Conservation (phyloP, 1,140 invertebrate species). For the Rhyzopertha dominica region DNA sequence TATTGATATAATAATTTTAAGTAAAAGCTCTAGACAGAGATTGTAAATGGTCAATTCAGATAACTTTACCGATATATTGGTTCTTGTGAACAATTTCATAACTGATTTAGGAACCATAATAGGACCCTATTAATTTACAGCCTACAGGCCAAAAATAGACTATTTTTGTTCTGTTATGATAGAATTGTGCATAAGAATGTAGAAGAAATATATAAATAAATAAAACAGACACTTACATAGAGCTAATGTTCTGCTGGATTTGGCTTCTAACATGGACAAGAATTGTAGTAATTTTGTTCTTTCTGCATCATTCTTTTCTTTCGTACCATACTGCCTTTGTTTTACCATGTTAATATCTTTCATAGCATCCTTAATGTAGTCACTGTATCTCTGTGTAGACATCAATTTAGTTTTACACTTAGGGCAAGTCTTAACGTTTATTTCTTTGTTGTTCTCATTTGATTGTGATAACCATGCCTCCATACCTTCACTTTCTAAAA, state of each 20-base stretch:
- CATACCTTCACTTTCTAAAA: constrained; percentile 54
- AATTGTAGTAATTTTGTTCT: constrained; percentile 1
- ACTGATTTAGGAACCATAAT: too few species aligned
- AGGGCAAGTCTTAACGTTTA: constrained; percentile 59
- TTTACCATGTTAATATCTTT: constrained; percentile 56
- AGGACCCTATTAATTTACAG: too few species aligned
- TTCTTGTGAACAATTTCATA: too few species aligned
- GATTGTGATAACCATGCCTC: constrained; percentile 50
- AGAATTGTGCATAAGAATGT: too few species aligned
- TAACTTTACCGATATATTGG: too few species aligned
- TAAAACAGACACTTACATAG: too few species aligned
- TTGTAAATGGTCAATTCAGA: too few species aligned
- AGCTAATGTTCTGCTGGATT: background rate
- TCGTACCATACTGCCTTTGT: constrained; percentile 44
- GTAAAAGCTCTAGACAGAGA: too few species aligned
- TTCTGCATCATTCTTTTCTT: constrained; percentile 17
- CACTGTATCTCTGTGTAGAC: constrained; percentile 56
- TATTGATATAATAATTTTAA: too few species aligned
- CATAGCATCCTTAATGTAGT: constrained; percentile 52
- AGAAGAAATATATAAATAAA: too few species aligned
- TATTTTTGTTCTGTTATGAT: too few species aligned
- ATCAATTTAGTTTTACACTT: constrained; percentile 59
- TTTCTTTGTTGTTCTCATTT: constrained; percentile 42
- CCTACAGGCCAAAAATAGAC: too few species aligned
- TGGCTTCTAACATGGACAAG: background rate